These are phyloP conservation scores for Epiblema foenella DNA, from an alignment of 2,888 invertebrate genomes.

Conservation along the genomic window DNA sequence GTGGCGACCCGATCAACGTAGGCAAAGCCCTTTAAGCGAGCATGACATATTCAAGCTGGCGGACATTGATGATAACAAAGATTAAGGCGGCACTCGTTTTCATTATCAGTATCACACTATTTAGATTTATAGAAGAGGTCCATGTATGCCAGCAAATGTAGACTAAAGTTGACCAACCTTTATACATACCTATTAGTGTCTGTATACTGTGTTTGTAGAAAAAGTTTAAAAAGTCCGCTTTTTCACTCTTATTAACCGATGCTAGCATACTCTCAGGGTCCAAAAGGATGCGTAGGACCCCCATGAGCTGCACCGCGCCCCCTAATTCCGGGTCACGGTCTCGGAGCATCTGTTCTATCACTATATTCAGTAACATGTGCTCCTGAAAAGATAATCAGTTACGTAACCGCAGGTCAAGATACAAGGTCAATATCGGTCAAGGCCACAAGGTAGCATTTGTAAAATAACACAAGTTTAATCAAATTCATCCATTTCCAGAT, in stretches of 20 bases:
- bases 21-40: too few species aligned
- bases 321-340: slow-evolving; percentile 99
- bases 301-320: slow-evolving; percentile 98
- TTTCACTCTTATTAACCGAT: slow-evolving; percentile 96
- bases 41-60: too few species aligned
- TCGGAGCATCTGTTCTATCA: slow-evolving; percentile 99
- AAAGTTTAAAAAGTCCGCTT: slow-evolving; percentile 98
- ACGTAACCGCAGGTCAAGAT: slow-evolving; percentile 18
- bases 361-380: slow-evolving; percentile 97
- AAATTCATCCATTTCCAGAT: not conserved
- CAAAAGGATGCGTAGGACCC: slow-evolving; percentile 95
- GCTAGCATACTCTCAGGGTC: slow-evolving; percentile 99
- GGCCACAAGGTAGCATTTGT: slow-evolving; percentile 10
- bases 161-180: not conserved
- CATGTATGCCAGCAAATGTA: not conserved
- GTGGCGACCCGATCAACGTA: too few species aligned
- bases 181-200: slow-evolving; percentile 92
- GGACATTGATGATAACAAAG: too few species aligned
- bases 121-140: too few species aligned
- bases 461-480: not conserved
- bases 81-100: too few species aligned
- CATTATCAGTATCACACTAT: too few species aligned
- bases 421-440: slow-evolving; percentile 42
- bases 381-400: slow-evolving; percentile 86
- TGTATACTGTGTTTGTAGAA: slow-evolving; percentile 99